Base-by-base conservation (phyloP, 2,797 vertebrate genomes). In the Gambelia wislizenii region DNA sequence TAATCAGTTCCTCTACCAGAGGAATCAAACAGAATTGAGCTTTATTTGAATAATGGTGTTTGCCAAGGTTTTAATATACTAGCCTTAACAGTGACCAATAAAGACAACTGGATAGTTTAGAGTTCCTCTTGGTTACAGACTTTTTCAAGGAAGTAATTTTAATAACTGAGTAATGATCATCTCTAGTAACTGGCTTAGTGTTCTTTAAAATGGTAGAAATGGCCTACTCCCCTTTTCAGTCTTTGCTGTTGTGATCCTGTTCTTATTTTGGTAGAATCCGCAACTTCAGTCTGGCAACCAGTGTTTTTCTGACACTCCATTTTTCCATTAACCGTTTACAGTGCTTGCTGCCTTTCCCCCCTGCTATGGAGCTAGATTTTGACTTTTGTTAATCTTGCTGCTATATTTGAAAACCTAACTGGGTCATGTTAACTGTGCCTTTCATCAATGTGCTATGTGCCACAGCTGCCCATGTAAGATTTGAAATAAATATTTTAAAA, bases 361-460 rank as follows among this genome's bases (percentile, higher is more conserved):
- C 90, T 74, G 89, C 94, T 85, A 87, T 85, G 91, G 89, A 93
- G 92, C 92, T 22, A 64, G 85, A 89, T 84, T 89, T 90, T 93
- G 91, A 88, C 61, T 90, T 93, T 95, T 94, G 92, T 93, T 94
- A 93, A 96, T 93, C 85, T 94, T 95, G 97, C 97, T 97, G 96
- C 96, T 97, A 91, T 94, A 92, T 95, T 91, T 95, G 95, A 93
- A 95, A 96, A 94, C 91, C 91, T 93, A 94, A 89, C 75, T 91
- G 93, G 91, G 95, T 96, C 95, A 96, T 92, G 95, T 94, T 94
- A 94, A 96, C 95, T 95, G 98, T 99, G 98, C 98, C 98, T 99
- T 97, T 98, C 98, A 98, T 98, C 96, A 92, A 89, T 86, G 95
- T 97, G 95, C 92, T 94, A 84, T 96, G 97, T 98, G 96, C 98